Evolutionary conservation across 2,113 vertebrate genomes (phyloP), one percentile per base, ranked within the genome.

Genomic region (Salminus brasiliensis): DNA sequence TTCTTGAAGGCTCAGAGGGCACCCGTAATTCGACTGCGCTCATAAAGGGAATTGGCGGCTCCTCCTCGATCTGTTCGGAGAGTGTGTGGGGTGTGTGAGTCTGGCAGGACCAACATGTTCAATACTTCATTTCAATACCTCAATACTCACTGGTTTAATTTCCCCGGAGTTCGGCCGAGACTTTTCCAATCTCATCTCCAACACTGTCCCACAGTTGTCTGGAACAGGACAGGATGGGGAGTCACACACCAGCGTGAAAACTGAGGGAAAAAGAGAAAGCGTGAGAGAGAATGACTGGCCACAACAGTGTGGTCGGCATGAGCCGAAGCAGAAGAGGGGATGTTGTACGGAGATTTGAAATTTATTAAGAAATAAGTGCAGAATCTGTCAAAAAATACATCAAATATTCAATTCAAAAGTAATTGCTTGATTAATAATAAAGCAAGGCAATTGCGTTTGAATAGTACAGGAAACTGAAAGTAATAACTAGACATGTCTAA

Each of bases 71-170:
- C 80, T 34, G 36, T 68, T 72, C 43, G 60, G 67, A 86, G 81
- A 75, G 41, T 27, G 47, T 47, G 73, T 43, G 74, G n/a, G 49
- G 52, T 41, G 23, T 55, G 78, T 53, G 47, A 76, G 25, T 45
- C 53, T 47, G 36, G 60, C 65, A 53, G 41, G 39, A 34, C 59
- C 80, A 67, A 52, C 73, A 60, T 85, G 72, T 68, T 87, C 78
- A 25, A 29, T 84, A 78, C 81, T 87, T 87, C 70, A 83, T 74
- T 80, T 80, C 83, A 85, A 81, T 90, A 84, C 84, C 53, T 86
- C 76, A 41, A 65, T 78, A 76, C 88, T 67, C 74, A 76, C 81
- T 53, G 78, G 60, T 73, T 79, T 86, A 82, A 87, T 89, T 89
- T 88, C 90, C 86, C 87, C 29, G 69, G 83, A 86, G 87, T 80